These are phyloP conservation scores for Phenacoccus solenopsis DNA, from an alignment of 1,140 invertebrate species.

Conservation along the genomic window DNA sequence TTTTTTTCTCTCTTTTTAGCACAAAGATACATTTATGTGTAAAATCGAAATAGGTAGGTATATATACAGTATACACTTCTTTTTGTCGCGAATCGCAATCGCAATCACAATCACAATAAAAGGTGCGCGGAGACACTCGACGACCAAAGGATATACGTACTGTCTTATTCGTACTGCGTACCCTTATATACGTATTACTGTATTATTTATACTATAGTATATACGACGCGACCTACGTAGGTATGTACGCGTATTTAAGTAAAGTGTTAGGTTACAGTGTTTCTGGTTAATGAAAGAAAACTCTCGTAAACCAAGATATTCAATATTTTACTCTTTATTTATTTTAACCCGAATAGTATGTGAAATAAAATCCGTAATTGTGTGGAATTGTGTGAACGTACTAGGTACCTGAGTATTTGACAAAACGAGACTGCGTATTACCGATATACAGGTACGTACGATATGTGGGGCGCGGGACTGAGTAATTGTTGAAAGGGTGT, in stretches of 20 bases:
- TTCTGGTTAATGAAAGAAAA: background rate
- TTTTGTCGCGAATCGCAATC: background rate
- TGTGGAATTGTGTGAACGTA: background rate
- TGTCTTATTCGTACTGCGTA: too few species aligned
- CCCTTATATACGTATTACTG: too few species aligned
- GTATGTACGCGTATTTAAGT: background rate
- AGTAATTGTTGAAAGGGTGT: constrained; percentile 12
- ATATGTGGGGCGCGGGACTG: background rate
- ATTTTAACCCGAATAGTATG: background rate
- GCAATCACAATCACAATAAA: background rate
- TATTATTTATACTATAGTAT: background rate
- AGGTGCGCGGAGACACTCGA: background rate
- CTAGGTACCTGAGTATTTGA: background rate
- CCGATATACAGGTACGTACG: too few species aligned
- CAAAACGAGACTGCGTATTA: background rate
- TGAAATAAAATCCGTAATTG: constrained; percentile 8
- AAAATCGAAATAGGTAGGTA: background rate
- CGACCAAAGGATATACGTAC: too few species aligned
- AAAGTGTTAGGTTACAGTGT: constrained; percentile 15
- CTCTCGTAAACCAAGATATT: background rate
- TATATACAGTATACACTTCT: too few species aligned
- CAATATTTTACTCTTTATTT: constrained; percentile 8
- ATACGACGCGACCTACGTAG: too few species aligned
- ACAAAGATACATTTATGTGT: background rate
- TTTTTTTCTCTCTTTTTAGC: too few species aligned